Conservation (phyloP, 2,113 vertebrate genomes). For the Dromaius novaehollandiae region DNA sequence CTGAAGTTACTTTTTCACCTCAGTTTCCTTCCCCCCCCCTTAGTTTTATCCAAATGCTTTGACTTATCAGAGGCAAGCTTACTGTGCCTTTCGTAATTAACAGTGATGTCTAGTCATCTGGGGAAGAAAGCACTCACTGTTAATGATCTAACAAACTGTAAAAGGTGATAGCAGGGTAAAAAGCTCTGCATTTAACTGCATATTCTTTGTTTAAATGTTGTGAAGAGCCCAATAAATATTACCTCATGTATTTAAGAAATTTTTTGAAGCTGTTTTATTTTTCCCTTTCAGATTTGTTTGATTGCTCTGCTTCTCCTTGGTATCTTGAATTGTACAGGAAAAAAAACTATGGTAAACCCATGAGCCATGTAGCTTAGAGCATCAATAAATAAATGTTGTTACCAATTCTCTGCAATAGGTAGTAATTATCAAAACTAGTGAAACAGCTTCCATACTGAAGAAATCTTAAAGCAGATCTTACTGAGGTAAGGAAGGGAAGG, state of each 20-base stretch:
- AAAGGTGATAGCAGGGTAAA: neutral
- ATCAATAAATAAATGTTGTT: neutral
- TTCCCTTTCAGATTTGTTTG: neutral
- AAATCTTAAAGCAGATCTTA: neutral
- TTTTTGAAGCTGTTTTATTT: neutral
- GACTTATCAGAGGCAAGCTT: neutral
- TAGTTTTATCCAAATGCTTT: neutral
- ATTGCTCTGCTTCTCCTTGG: neutral
- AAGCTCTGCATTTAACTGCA: neutral
- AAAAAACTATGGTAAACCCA: neutral
- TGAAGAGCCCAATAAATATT: neutral
- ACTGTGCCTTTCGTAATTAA: neutral
- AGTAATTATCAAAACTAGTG: neutral
- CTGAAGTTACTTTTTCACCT: neutral
- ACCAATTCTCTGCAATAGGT: neutral
- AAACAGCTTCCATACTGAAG: neutral
- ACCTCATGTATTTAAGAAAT: neutral
- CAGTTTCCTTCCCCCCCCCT: neutral
- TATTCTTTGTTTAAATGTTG: neutral
- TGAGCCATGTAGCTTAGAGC: constrained; percentile 10
- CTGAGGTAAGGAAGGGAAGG: neutral
- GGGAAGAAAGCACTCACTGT: neutral
- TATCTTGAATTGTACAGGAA: neutral
- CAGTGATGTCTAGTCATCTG: neutral
- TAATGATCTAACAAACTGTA: neutral